Base-by-base conservation (phyloP, 1,140 invertebrate species). In the Thalassaphorura encarpata region DNA sequence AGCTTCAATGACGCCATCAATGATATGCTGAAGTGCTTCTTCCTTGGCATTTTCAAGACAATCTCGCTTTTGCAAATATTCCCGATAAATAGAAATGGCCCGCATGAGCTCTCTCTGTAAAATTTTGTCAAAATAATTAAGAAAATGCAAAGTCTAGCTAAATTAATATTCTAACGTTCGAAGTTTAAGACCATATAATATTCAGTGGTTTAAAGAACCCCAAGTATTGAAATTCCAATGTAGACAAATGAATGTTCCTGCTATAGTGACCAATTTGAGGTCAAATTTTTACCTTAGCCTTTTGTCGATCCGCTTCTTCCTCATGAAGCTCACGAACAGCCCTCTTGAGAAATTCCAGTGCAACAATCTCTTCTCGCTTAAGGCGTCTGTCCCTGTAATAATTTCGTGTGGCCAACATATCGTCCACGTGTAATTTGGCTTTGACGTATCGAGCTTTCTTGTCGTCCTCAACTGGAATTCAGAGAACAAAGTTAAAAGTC, bases 281-380 rank as follows among this genome's bases (percentile, higher is more conserved):
- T n/a, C n/a, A n/a, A n/a, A n/a, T n/a, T n/a, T n/a, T 45, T 28
- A 62, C 61, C 52, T 63, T 63, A 23, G 42, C 48, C 45, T 63
- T 63, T 11, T 53, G 42, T 15, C 57, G 42, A 49, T 63, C 58
- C 26, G 54, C 62, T 36, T 64, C 21, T 39, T 64, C 62, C 0
- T 55, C 21, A 41, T 58, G 53, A 19, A 61, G 26, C 26, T 61
- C 59, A 24, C 59, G 55, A 39, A 64, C 36, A 13, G 52, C 58
- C 52, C 58, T 61, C 42, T 61, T 61, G n/a, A 64, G 36, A 31
- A 64, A 61, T 47, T 64, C 62, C 40, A 33, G 26, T 3, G 52
- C 62, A 33, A 58, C 62, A 48, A 64, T 50, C 49, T 61, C 62
- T 48, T 64, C 62, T 24, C 59, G 40, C 42, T 61, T 64, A 23